Conservation (phyloP, 2,888 invertebrate species). For the Schrankia costaestrigalis region DNA sequence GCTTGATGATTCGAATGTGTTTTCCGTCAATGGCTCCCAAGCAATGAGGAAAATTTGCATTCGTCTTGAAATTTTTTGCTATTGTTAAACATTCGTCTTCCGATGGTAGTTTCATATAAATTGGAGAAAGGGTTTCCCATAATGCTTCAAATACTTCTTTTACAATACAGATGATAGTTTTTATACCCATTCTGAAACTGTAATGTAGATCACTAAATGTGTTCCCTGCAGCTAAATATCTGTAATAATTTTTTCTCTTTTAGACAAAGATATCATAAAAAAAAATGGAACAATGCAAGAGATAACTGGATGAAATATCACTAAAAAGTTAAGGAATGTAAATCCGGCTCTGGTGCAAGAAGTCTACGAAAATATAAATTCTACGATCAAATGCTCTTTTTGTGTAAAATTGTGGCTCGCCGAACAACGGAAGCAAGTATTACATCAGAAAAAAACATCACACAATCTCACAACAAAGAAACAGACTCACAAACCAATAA, state of each 20-base stretch:
- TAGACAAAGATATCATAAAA: too few relatives aligned
- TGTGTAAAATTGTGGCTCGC: constrained; percentile 3
- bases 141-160: constrained; percentile 20
- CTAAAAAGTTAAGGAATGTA: constrained; percentile 24
- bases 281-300: constrained; percentile 24
- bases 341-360: constrained; percentile 23
- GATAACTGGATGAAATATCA: constrained; percentile 29
- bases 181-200: constrained; percentile 25
- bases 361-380: constrained; percentile 21
- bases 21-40: constrained; percentile 4
- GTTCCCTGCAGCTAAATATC: constrained; percentile 22
- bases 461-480: too few relatives aligned
- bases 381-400: constrained; percentile 20
- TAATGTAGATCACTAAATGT: constrained; percentile 31
- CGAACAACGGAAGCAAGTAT: constrained; percentile 3
- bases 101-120: constrained; percentile 17
- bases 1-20: constrained; percentile 3
- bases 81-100: constrained; percentile 12
- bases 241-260: constrained; percentile 4
- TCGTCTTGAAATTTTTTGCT: constrained; percentile 15
- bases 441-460: too few relatives aligned
- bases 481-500: too few relatives aligned
- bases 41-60: constrained; percentile 9
- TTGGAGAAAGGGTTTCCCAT: constrained; percentile 9
- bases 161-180: constrained; percentile 25